A percentile compares a stretch with the other conserved stretches of the same genome.
Evolutionary conservation across 2,113 vertebrate genomes (phyloP).

Genomic region (Prinia subflava): DNA sequence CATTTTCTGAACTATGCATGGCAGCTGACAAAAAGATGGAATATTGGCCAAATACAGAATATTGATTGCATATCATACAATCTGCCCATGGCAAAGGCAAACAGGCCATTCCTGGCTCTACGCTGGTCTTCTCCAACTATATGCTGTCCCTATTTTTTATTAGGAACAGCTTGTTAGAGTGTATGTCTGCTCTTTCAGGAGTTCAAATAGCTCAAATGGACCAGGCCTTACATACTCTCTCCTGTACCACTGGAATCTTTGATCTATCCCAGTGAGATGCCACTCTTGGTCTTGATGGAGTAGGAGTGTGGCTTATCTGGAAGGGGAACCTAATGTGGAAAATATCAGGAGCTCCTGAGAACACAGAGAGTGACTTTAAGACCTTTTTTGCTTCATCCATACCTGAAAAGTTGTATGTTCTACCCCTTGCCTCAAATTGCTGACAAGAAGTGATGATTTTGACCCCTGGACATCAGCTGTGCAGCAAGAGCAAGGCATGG

Average conservation of each 20-base stretch:
- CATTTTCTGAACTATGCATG: background rate
- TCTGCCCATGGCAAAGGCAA: background rate
- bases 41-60: background rate
- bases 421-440: background rate
- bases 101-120: background rate
- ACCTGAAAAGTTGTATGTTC: background rate
- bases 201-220: background rate
- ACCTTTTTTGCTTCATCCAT: background rate
- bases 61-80: background rate
- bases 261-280: background rate
- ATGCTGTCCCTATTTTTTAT: background rate
- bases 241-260: background rate
- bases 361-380: background rate
- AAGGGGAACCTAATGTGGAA: background rate
- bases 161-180: background rate
- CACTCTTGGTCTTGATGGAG: background rate
- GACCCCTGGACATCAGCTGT: background rate
- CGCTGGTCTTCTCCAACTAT: background rate
- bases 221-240: fast-evolving
- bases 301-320: background rate
- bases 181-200: background rate
- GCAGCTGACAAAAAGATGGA: background rate
- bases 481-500: background rate
- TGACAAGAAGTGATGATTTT: background rate
- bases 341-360: background rate